phyloP scores from a whole-genome alignment of 2,113 vertebrate species.

The Cebidichthys violaceus region DNA sequence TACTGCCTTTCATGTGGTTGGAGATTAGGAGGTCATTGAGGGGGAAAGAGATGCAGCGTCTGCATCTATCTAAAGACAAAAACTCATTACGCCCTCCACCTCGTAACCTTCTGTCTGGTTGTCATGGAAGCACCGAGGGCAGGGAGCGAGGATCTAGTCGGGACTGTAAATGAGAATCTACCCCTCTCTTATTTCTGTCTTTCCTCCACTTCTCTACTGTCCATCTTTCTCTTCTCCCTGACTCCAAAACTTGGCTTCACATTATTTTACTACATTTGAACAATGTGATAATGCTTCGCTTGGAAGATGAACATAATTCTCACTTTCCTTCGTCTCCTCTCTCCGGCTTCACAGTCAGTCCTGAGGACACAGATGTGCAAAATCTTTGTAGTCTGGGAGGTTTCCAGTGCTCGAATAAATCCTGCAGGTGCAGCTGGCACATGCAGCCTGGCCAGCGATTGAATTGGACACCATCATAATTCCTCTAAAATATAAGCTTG shows the following conservation, averaged over 20 bases:
- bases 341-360: neutral
- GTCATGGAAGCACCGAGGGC: slow-evolving; percentile 73
- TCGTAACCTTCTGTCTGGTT: slow-evolving; percentile 73
- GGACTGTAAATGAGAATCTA: slow-evolving; percentile 69
- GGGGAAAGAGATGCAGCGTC: slow-evolving; percentile 15
- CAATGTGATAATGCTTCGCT: neutral
- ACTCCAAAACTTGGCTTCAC: neutral
- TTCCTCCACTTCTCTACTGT: slow-evolving; percentile 4
- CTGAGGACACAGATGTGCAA: neutral
- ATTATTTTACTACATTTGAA: neutral
- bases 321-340: neutral
- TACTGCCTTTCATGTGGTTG: slow-evolving; percentile 23
- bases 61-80: slow-evolving; percentile 60
- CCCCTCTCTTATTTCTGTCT: slow-evolving; percentile 14
- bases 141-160: slow-evolving; percentile 34
- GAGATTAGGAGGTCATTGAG: slow-evolving; percentile 54
- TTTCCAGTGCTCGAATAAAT: slow-evolving; percentile 17
- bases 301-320: neutral
- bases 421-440: slow-evolving; percentile 20
- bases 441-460: neutral
- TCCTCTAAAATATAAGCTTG: neutral
- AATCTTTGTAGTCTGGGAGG: neutral
- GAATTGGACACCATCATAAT: neutral
- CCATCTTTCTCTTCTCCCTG: neutral
- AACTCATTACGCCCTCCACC: slow-evolving; percentile 69